phyloP scores from a whole-genome alignment of 2,888 invertebrate species.

The Cataglyphis livida region DNA sequence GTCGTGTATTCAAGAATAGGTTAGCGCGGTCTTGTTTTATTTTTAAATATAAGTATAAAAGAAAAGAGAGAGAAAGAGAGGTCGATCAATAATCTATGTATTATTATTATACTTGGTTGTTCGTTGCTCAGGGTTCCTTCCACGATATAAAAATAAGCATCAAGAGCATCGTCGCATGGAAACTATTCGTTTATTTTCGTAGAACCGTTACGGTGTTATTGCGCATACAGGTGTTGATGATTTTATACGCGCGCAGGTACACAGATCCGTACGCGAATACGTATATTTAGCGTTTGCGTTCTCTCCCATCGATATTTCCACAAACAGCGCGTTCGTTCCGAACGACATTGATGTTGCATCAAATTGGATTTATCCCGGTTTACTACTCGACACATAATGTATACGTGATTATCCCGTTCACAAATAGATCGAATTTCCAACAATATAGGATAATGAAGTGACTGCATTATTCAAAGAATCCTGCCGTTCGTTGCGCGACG shows the following conservation, averaged over 20 bases:
- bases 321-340: conserved; percentile 13
- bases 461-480: conserved; percentile 46
- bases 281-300: not conserved
- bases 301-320: not conserved
- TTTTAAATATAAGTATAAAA: conserved; percentile 18
- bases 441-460: conserved; percentile 44
- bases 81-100: conserved; percentile 45
- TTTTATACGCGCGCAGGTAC: not conserved
- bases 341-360: conserved; percentile 18
- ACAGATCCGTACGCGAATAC: conserved; percentile 1
- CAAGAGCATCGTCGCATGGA: conserved; percentile 28
- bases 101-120: conserved; percentile 47
- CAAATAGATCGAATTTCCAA: conserved; percentile 51
- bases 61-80: not conserved
- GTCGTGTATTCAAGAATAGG: conserved; percentile 37
- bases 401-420: conserved; percentile 39
- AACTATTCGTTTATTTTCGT: conserved; percentile 41
- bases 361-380: conserved; percentile 46
- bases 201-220: not conserved
- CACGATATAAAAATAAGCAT: conserved; percentile 41
- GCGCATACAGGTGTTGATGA: conserved; percentile 7
- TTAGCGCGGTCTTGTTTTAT: conserved; percentile 30
- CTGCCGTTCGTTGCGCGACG: not conserved
- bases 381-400: conserved; percentile 34
- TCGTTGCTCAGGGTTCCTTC: conserved; percentile 27